Evolutionary conservation across 2,888 invertebrate species (phyloP), one percentile per base, ranked within the genome.

Genomic region (Standfussiana lucernea): DNA sequence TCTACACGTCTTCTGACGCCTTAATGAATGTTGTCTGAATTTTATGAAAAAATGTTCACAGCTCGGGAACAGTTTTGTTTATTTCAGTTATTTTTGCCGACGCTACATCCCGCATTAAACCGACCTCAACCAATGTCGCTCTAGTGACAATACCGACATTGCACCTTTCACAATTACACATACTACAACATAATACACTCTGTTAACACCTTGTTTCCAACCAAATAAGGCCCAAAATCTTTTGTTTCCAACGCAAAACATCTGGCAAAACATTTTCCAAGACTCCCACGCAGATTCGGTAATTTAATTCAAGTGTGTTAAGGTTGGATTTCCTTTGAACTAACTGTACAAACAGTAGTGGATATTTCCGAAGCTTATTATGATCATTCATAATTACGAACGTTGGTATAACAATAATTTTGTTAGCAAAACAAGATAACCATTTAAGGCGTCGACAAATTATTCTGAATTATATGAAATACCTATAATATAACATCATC

Each of bases 121-220:
- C 71, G 85, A 88, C 90, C 90, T 90, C 85, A 75, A 71, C 47
- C 86, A 88, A 89, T 90, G 90, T 89, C 89, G 80, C 75, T 73
- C 76, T 80, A 82, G 85, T 84, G 85, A 89, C 88, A 90, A 88
- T 85, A 83, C 61, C 68, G 72, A 80, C 72, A 82, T 80, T 80
- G 81, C 82, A 85, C 89, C 88, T 88, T 88, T 88, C 89, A 86
- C 83, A 82, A 45, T 56, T 45, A 71, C 76, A 82, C 64, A 64
- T 35, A 61, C 40, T 59, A 68, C 62, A 59, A 56, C 13, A 24
- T 15, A 13, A 18, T 59, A 40, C 76, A 68, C 50, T 11, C n/a
- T 4, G 47, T 37, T 56, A 1, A 59, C 2, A 64, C 53, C 69
- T 56, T 87, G 77, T 72, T 10, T 0, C 0, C 0, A 61, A 6